A percentile compares a stretch with the other conserved stretches of the same genome.
phyloP scores from a whole-genome alignment of 2,113 vertebrate genomes.

The Orientallactaga bullata region DNA sequence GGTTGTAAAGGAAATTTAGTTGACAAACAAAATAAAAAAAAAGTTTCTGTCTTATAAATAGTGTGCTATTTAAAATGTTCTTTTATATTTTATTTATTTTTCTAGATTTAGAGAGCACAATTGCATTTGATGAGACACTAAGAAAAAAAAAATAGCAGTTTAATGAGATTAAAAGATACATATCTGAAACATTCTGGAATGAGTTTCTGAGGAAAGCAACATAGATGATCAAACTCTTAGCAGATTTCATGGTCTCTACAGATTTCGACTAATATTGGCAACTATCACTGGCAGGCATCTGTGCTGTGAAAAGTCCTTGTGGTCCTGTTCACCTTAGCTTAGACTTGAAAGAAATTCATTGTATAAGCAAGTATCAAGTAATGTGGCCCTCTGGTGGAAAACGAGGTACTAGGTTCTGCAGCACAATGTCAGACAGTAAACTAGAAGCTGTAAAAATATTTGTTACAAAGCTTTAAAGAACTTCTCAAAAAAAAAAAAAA shows the following conservation, averaged over 20 bases:
- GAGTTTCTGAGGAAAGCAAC: conserved; percentile 49
- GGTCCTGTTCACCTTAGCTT: conserved; percentile 85
- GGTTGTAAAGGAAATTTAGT: conserved; percentile 64
- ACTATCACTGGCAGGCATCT: conserved; percentile 72
- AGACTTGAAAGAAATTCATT: conserved; percentile 86
- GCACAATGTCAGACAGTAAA: conserved; percentile 79
- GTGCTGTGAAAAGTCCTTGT: conserved; percentile 83
- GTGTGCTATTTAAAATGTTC: neutral
- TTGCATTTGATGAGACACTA: conserved; percentile 41
- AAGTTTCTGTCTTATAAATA: conserved; percentile 18
- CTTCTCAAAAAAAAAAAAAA: conserved; percentile 63
- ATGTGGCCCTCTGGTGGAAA: conserved; percentile 99
- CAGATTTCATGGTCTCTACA: conserved; percentile 21
- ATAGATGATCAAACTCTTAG: neutral
- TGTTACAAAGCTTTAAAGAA: conserved; percentile 80
- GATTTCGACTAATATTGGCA: conserved; percentile 77
- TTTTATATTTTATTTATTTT: neutral
- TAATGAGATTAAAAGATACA: conserved; percentile 64
- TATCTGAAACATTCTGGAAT: conserved; percentile 63
- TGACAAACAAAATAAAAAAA: conserved; percentile 67
- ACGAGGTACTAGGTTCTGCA: conserved; percentile 83
- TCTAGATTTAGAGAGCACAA: conserved; percentile 67
- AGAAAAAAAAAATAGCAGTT: conserved; percentile 31
- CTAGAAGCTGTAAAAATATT: conserved; percentile 81
- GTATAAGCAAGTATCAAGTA: conserved; percentile 90